Percentiles rank a stretch among this genome's conserved stretches.
These are phyloP conservation scores for Xylota sylvarum DNA, from an alignment of 2,888 invertebrate genomes.

Conservation along the genomic window DNA sequence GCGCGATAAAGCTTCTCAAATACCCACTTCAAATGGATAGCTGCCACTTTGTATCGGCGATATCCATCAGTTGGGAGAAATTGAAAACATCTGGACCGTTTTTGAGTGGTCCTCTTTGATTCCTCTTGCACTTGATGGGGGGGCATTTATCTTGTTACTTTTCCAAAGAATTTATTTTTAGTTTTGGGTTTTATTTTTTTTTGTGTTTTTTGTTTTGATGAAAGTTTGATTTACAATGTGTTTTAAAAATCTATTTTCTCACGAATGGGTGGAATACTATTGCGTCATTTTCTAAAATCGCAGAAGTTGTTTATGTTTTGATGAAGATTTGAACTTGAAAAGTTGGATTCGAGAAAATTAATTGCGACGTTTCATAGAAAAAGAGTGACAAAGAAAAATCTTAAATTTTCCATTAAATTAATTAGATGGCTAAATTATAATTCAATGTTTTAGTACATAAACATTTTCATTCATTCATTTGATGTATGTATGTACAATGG, in stretches of 20 bases:
- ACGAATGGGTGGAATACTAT: background rate
- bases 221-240: conserved; percentile 9
- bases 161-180: conserved; percentile 10
- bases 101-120: conserved; percentile 10
- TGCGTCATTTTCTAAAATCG: conserved; percentile 13
- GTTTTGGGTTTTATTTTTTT: background rate
- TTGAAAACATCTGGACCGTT: conserved; percentile 44
- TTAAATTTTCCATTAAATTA: background rate
- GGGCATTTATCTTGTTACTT: too few species aligned
- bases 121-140: background rate
- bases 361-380: background rate
- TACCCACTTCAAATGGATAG: background rate
- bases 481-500: background rate
- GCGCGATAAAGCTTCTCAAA: conserved; percentile 30
- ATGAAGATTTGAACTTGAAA: background rate
- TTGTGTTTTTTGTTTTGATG: background rate
- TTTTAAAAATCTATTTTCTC: conserved; percentile 16
- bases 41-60: background rate
- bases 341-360: background rate
- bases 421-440: background rate
- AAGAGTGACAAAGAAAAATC: background rate
- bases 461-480: too few species aligned
- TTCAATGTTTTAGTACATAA: background rate
- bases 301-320: conserved; percentile 23
- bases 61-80: conserved; percentile 3